Conservation (phyloP, 2,888 invertebrate species). For the Stomorhina lunata region DNA sequence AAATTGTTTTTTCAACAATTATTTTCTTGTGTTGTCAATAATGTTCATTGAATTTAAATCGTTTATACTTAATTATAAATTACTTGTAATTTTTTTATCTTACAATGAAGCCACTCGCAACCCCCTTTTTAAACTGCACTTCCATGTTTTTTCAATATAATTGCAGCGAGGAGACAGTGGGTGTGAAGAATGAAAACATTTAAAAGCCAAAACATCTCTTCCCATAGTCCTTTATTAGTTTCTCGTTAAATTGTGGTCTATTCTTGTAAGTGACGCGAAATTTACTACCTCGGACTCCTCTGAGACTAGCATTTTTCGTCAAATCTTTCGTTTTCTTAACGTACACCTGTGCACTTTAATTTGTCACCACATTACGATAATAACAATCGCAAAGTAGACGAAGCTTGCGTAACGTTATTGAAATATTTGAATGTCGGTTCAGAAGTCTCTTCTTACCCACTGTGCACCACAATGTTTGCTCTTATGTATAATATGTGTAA, state of each 20-base stretch:
- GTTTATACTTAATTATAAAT: constrained; percentile 24
- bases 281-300: too few species aligned
- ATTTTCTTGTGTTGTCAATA: neutral
- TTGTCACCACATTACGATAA: too few species aligned
- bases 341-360: too few species aligned
- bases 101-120: neutral
- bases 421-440: too few species aligned
- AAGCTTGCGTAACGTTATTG: too few species aligned
- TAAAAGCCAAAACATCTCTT: too few species aligned
- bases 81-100: constrained; percentile 3
- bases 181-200: neutral
- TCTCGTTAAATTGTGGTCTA: too few species aligned
- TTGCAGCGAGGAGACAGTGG: neutral
- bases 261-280: too few species aligned
- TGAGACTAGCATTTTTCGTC: neutral
- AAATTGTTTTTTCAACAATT: neutral
- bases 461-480: constrained; percentile 11
- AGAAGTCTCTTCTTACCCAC: neutral
- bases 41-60: constrained; percentile 38
- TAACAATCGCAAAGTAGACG: too few species aligned
- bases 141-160: neutral
- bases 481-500: constrained; percentile 36
- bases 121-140: constrained; percentile 7
- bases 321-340: neutral
- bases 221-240: too few species aligned